Conservation (phyloP, 2,113 vertebrate species). For the Felis catus region DNA sequence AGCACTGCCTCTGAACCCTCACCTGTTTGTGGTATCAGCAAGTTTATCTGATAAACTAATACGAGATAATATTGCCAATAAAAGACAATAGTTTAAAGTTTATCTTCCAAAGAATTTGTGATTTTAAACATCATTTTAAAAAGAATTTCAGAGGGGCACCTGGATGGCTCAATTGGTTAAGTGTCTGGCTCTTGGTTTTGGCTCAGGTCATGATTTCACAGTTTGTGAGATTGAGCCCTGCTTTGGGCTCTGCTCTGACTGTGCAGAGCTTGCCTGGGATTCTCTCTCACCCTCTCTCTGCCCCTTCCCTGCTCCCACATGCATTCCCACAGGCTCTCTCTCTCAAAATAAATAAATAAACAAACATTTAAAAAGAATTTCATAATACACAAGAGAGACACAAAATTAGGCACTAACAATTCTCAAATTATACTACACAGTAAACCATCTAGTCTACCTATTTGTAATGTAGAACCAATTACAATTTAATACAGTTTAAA, state of each 20-base stretch:
- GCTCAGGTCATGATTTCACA: too few species aligned
- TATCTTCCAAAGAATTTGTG: slow-evolving; percentile 4
- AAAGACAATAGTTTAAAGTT: slow-evolving; percentile 22
- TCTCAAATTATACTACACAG: slow-evolving; percentile 23
- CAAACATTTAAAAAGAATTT: slow-evolving; percentile 24
- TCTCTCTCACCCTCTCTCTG: too few species aligned
- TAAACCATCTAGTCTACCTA: not conserved
- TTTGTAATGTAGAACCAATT: slow-evolving; percentile 8
- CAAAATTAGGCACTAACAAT: not conserved
- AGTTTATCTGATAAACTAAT: slow-evolving; percentile 30
- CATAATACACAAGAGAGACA: not conserved
- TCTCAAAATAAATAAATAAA: too few species aligned
- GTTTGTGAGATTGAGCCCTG: too few species aligned
- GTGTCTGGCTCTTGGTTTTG: too few species aligned
- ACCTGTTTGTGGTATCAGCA: not conserved
- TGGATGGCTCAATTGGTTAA: too few species aligned
- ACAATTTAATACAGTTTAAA: slow-evolving; percentile 44
- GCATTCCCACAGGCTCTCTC: too few species aligned
- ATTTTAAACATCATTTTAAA: slow-evolving; percentile 32
- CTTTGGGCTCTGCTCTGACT: too few species aligned
- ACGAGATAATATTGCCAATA: slow-evolving; percentile 27
- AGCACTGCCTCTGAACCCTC: not conserved
- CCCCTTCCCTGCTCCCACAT: too few species aligned
- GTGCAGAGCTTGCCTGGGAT: too few species aligned
- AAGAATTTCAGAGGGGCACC: not conserved